These are phyloP conservation scores for Calidris pugnax DNA, from an alignment of 2,113 vertebrate genomes.

Conservation along the genomic window DNA sequence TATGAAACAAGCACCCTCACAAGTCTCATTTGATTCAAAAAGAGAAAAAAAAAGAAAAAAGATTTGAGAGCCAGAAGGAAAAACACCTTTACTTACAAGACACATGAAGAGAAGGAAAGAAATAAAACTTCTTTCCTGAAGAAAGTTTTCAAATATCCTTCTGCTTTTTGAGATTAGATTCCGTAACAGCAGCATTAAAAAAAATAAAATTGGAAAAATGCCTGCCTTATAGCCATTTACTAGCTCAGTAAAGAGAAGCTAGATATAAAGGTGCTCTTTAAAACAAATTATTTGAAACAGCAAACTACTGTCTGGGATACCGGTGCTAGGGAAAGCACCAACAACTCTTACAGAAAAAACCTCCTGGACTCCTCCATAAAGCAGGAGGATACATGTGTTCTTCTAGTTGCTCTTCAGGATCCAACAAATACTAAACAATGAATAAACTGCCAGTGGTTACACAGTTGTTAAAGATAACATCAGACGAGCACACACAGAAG, in stretches of 20 bases:
- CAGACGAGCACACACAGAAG: neutral
- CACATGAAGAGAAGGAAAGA: neutral
- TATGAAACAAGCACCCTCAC: neutral
- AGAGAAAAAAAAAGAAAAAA: neutral
- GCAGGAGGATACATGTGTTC: neutral
- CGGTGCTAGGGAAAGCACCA: neutral
- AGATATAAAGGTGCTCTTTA: neutral
- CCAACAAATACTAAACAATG: neutral
- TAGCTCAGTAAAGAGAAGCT: neutral
- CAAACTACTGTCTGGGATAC: neutral
- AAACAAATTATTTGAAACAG: neutral
- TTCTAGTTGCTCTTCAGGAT: neutral
- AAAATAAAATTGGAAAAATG: neutral
- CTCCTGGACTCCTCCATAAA: neutral
- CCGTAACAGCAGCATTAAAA: neutral
- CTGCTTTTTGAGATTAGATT: neutral
- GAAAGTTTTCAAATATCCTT: neutral
- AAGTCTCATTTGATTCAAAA: neutral
- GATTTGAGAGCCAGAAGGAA: neutral
- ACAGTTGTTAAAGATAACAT: neutral
- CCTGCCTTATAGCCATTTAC: neutral
- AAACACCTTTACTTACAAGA: neutral
- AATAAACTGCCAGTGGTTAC: neutral
- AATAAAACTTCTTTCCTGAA: neutral
- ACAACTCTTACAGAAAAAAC: neutral